Evolutionary conservation across 2,797 vertebrate genomes (phyloP), one percentile per base, ranked within the genome.

Genomic region (Cynodonichthys magdalenae): DNA sequence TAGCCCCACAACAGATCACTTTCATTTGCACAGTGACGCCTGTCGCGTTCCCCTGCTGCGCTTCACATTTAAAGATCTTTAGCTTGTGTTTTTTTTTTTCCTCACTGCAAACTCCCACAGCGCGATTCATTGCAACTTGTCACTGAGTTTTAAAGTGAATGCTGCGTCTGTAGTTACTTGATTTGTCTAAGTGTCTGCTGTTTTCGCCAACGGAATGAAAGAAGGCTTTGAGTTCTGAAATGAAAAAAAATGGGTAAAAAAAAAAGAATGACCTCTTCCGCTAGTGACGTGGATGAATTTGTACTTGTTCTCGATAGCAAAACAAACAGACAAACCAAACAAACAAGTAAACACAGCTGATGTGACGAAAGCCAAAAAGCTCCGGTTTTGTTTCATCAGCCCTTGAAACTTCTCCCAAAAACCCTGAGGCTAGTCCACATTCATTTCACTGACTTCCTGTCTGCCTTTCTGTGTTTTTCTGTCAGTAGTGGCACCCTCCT

Each of bases 231-330:
- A 62, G 71, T 15, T 31, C 55, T 56, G 59, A 77, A 84, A 89
- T 69, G 65, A 71, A 87, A n/a, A n/a, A n/a, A n/a, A n/a, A 89
- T 85, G 76, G 28, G 69, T 58, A 79, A 59, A 74, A 0, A 69
- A 84, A 66, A 75, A 76, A 49, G 59, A 69, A 52, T 73, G 83
- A 87, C 89, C 85, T 79, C 75, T 63, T 74, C 71, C 31, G 66
- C 59, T 54, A 54, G 78, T 83, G 84, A 84, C 53, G 11, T 39
- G 36, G 36, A 39, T 39, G 12, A 14, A 39, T 39, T 12, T 39
- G 36, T 39, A 39, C 36, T 14, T 11, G 11, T 39, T 11, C 36
- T 39, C 11, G 12, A 14, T 3, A 39, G 3, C 3, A 39, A 39
- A 31, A 31, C 9, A 31, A 31, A 31, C 6, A 31, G 9, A 14